Percentiles rank a stretch among this genome's conserved stretches.
These are phyloP conservation scores for Pomatorhinus ruficollis DNA, from an alignment of 2,113 vertebrate genomes.

Conservation along the genomic window DNA sequence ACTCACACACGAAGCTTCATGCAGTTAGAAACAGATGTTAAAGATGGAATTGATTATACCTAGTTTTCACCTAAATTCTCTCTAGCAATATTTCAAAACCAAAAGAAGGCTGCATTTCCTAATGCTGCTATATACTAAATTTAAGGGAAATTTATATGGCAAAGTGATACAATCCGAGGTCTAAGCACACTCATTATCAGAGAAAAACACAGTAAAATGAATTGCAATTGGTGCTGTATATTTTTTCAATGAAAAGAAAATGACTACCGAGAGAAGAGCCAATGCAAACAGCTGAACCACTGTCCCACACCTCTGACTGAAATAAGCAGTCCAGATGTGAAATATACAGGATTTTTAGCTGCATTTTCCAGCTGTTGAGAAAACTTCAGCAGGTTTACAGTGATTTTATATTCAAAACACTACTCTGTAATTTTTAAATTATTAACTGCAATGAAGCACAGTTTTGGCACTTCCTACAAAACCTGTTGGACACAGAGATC, in stretches of 20 bases:
- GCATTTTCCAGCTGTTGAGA: background rate
- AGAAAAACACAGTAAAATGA: background rate
- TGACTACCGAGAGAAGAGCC: background rate
- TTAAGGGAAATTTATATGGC: background rate
- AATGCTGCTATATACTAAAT: background rate
- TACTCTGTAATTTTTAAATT: background rate
- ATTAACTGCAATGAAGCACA: background rate
- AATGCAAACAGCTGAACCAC: background rate
- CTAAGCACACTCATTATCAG: background rate
- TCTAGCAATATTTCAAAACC: background rate
- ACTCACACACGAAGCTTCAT: background rate
- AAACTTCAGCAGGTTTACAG: background rate
- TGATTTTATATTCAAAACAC: background rate
- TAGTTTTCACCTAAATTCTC: background rate
- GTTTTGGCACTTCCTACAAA: background rate
- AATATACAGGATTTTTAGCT: background rate
- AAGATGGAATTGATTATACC: conserved; percentile 33
- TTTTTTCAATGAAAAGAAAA: background rate
- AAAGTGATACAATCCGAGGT: background rate
- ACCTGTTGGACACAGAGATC: background rate
- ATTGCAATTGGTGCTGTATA: background rate
- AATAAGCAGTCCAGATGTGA: background rate
- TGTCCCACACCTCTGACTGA: background rate
- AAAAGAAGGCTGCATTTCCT: background rate
- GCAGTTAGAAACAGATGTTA: conserved; percentile 42